Base-by-base conservation (phyloP, 2,797 vertebrate genomes). In the Nannoperca obscura region DNA sequence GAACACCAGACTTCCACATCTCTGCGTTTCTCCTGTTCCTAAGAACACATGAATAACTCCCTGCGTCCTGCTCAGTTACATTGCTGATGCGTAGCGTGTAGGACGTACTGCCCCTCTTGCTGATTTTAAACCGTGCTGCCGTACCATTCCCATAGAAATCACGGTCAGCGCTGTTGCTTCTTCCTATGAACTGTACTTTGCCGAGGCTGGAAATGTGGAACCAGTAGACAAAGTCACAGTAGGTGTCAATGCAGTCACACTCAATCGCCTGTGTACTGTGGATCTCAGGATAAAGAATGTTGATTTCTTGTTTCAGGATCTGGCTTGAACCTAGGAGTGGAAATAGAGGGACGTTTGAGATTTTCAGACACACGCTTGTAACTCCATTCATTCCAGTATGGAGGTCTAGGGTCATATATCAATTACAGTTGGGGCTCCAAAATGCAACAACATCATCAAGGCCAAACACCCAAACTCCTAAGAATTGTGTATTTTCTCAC, bases 1-100 rank as follows among this genome's bases (percentile, higher is more conserved):
- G 58, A 81, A 22, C 7, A 61, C 91, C 94, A 4, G 79, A 3
- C 22, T 19, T 85, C 82, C 86, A 86, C 0, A 38, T 0, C 3
- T 81, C 62, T 0, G 1, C 7, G 0, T 13, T 4, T 24, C 0
- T 9, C 44, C 2, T 62, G 13, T 49, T 55, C 15, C 3, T 85
- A 1, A 93, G 13, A 14, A 93, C 8, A 46, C 95, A 96, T 19
- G 92, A 94, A 80, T 96, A 96, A 42, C 88, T 10, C 22, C 94
- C 95, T 0, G 75, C 13, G 24, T 96, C 95, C 0, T 80, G 10
- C 17, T 44, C 0, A 0, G 50, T 77, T 66, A 95, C 52, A 0
- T 7, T 19, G 0, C 0, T 20, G 78, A 96, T 89, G 11, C 79
- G 90, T 8, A 96, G 82, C 9, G 0, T 5, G 59, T 88, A 95